A percentile compares a stretch with the other conserved stretches of the same genome.
Conservation (phyloP, 2,797 vertebrate species). For the Coregonus sp. region DNA sequence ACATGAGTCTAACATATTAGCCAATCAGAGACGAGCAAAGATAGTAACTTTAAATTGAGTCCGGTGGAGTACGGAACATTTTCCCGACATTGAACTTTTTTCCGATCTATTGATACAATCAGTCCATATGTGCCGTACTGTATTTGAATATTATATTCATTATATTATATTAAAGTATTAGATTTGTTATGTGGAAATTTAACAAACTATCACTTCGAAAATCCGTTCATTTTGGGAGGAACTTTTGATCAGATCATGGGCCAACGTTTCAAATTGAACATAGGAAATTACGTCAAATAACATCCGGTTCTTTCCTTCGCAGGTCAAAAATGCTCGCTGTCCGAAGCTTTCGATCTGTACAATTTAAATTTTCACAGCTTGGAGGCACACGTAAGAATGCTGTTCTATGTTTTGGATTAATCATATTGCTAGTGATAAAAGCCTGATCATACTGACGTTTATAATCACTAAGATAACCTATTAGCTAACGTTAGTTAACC, state of each 20-base stretch:
- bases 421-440: not conserved
- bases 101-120: not conserved
- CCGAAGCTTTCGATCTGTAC: slow-evolving; percentile 41
- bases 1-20: not conserved
- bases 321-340: slow-evolving; percentile 59
- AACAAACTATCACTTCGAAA: not conserved
- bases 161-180: not conserved
- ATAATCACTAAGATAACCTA: not conserved
- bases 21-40: slow-evolving; percentile 16
- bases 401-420: not conserved
- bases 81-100: not conserved
- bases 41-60: slow-evolving; percentile 4
- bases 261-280: not conserved
- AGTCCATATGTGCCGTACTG: not conserved
- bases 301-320: slow-evolving; percentile 35
- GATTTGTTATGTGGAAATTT: not conserved
- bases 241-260: not conserved
- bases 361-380: slow-evolving; percentile 16
- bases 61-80: not conserved
- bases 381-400: slow-evolving; percentile 37
- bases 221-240: not conserved
- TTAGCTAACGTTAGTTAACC: not conserved
- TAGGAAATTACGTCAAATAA: slow-evolving; percentile 9
- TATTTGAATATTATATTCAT: not conserved
- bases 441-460: not conserved